Base-by-base conservation (phyloP, 1,140 invertebrate genomes). In the Aphis gossypii region DNA sequence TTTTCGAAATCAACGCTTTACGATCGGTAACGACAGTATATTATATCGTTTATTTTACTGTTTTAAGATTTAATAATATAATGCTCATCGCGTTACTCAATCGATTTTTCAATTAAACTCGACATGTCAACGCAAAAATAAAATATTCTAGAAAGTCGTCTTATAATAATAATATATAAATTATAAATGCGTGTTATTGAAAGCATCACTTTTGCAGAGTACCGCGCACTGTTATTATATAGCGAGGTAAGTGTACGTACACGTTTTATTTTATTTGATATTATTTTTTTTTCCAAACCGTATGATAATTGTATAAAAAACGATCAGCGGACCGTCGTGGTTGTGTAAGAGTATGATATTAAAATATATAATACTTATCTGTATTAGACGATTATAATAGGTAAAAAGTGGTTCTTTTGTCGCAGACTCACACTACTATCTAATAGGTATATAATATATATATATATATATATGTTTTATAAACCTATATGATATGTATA, bases 111-210 rank as follows among this genome's bases (percentile, higher is more conserved):
- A 35, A 76, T 76, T 11, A 76, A 76, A 76, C 30, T 76, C 60
- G n/a, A 76, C 30, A n/a, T n/a, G 60, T n/a, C n/a, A 76, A 76
- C 30, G 60, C 60, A 14, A 76, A 76, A 76, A 76, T 76, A 76
- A 76, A 76, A 76, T 76, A 76, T 76, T 76, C 60, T 76, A 76
- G 60, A 76, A 76, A 76, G 60, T 76, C 60, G 60, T n/a, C 60
- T 76, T 18, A 51, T 51, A 51, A 41, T 41, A 41, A 51, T 51
- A 1, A n/a, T 68, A 18, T 68, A 68, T n/a, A 76, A 76, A 76
- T 76, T 76, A 14, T 76, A 76, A 76, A 76, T 35, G 30, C 60
- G 60, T 14, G 30, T 76, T n/a, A 76, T n/a, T n/a, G 60, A 76
- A n/a, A 18, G n/a, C 60, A n/a, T 76, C n/a, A n/a, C 3, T 76